Evolutionary conservation across 2,888 invertebrate genomes (phyloP), one percentile per base, ranked within the genome.

Genomic region (Julus scanicus): DNA sequence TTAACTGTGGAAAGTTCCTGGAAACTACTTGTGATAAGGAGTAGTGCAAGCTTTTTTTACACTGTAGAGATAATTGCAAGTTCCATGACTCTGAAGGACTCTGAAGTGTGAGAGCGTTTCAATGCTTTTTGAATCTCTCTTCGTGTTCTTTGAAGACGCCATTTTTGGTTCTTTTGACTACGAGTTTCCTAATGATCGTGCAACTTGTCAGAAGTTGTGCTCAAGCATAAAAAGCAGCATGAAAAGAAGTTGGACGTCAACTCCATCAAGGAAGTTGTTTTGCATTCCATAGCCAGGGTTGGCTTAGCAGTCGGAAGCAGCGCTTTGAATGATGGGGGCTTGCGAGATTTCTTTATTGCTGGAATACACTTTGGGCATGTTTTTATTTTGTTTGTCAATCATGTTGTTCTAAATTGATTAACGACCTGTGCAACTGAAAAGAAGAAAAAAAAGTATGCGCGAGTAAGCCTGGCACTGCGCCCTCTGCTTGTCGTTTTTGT

Each of bases 361-460:
- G n/a, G 44, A 84, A 84, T 84, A 37, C 84, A 84, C 84, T 84
- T 84, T 84, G 84, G 84, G 84, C 37, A 84, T 84, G 84, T 84
- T 40, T 84, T 84, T 84, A 40, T 40, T 84, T 84, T 44, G 44
- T 84, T 44, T 84, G 84, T 84, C 84, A 84, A 84, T 39, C 44
- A 40, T 39, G 40, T 84, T 84, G 84, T 44, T 84, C 84, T 84
- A 40, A 84, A 44, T 84, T 84, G 84, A 84, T 84, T 84, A 84
- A 84, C 44, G 84, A 40, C 84, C 17, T 11, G 84, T 84, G 84
- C 17, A 13, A n/a, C 11, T 17, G 44, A 37, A 84, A 84, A 84
- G 39, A 84, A 83, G n/a, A n/a, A n/a, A n/a, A 80, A 80, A n/a
- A 20, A 6, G 39, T n/a, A 83, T 39, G 83, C 39, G 20, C 37